Evolutionary conservation across 1,140 invertebrate genomes (phyloP), one percentile per base, ranked within the genome.

Genomic region (Aphaenogaster ashmeadi): DNA sequence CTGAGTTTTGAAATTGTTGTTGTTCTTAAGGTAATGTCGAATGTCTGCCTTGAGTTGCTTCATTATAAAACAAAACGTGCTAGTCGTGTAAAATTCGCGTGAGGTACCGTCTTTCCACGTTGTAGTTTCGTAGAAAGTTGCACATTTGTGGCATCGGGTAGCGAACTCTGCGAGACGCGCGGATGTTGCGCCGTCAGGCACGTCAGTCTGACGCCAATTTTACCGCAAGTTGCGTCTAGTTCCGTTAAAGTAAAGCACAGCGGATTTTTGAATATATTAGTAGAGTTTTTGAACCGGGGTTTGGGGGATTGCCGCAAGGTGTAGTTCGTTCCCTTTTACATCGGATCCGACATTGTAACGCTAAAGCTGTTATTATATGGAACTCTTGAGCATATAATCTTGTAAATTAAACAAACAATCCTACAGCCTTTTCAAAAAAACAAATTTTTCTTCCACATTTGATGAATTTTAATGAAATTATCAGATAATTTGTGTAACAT

Each of bases 171-270:
- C 75, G 54, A 56, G 18, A 47, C n/a, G 36, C 38, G 38, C 27
- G 62, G 21, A 67, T 81, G 67, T 67, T 75, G 56, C 77, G 47
- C 44, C 56, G 54, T 66, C 79, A 36, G 54, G 33, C 86, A 72
- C 58, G 69, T 79, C 71, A 44, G 58, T 58, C 41, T 72, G 60
- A 80, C 74, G 60, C 75, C 66, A 75, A 77, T 86, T 86, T 90
- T 78, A 77, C 62, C 74, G 60, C 84, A 83, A 89, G 89, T 89
- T 89, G 62, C 77, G 54, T 77, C 77, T 69, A 79, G 47, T 87
- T 87, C 77, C 67, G 77, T 87, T 89, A 87, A 47, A 27, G 84
- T 66, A 78, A 72, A 67, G 50, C 72, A 9, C 13, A 75, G 54
- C 3, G 47, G 80, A 84, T 84, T 84, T 75, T 64, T 81, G 85